Base-by-base conservation (phyloP, 2,113 vertebrate genomes). In the Panurus biarmicus region DNA sequence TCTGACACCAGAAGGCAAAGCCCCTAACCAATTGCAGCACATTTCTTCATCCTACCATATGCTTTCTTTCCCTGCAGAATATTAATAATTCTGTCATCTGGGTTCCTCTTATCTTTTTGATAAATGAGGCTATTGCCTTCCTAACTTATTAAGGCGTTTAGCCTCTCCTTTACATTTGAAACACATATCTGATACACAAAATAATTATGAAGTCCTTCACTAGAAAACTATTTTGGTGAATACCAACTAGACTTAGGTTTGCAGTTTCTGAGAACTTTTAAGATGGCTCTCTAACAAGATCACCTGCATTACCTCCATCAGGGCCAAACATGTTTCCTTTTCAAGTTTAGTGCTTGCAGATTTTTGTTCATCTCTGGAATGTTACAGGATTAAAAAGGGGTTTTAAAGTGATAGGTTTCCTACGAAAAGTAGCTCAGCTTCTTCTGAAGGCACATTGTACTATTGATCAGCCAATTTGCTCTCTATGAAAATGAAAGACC, bases 61-160 rank as follows among this genome's bases (percentile, higher is more conserved):
- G 60, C 21, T 44, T 45, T 85, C 44, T 50, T 69, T 33, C 58
- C 12, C 38, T 66, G 38, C 29, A 90, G 73, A 94, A 91, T 93
- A 94, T 38, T 82, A 58, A 82, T 79, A 92, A 89, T 66, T 93
- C 89, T 93, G 81, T 89, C 93, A 91, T 72, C 62, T 54, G 47
- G 6, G 38, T 51, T 95, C 40, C n/a, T 90, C 56, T 85, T 87
- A 91, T 91, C 87, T 76, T 83, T 94, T 75, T 95, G 71, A 94
- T 66, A 94, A 87, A 93, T 80, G 64, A 94, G 33, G 13, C 62
- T 79, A 83, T 54, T 80, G 64, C 48, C 66, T 94, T 87, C 87
- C 62, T 70, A 89, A 80, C 38, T 90, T 90, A 84, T 58, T 73
- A 79, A 89, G 58, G 58, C 33, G 91, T 81, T 93, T 87, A 86